These are phyloP conservation scores for Eciton burchellii DNA, from an alignment of 1,140 invertebrate species.

Conservation along the genomic window DNA sequence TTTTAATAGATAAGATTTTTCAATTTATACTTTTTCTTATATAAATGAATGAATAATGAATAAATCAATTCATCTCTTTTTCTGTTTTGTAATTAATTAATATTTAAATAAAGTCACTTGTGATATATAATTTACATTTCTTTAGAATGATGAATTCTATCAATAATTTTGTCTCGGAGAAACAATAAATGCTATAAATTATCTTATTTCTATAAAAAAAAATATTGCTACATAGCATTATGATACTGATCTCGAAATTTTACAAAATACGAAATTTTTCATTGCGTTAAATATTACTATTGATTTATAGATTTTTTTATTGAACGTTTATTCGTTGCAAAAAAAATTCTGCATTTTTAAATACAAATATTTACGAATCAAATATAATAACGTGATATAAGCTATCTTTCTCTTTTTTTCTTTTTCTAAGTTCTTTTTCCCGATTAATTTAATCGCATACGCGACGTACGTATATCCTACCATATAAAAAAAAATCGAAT, in stretches of 20 bases:
- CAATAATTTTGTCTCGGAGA: background rate
- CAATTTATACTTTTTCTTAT: too few relatives aligned
- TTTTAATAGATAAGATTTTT: too few relatives aligned
- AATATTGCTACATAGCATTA: background rate
- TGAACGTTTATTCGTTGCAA: background rate
- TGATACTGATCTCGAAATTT: background rate
- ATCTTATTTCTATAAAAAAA: background rate
- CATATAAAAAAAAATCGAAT: slow-evolving; percentile 19
- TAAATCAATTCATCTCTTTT: too few relatives aligned
- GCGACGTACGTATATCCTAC: too few relatives aligned
- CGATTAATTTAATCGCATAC: background rate
- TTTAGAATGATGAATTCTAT: background rate
- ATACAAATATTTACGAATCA: too few relatives aligned
- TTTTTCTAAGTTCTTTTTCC: too few relatives aligned
- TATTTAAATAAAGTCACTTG: too few relatives aligned
- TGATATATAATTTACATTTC: background rate
- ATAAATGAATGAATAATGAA: too few relatives aligned
- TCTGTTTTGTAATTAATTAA: too few relatives aligned
- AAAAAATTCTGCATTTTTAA: background rate
- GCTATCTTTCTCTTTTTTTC: too few relatives aligned
- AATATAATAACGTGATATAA: too few relatives aligned
- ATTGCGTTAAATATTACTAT: background rate
- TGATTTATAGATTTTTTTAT: background rate
- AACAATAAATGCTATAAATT: background rate
- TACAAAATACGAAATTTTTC: too few relatives aligned